Evolutionary conservation across 1,140 invertebrate genomes (phyloP).

Genomic region (Acromyrmex heyeri): DNA sequence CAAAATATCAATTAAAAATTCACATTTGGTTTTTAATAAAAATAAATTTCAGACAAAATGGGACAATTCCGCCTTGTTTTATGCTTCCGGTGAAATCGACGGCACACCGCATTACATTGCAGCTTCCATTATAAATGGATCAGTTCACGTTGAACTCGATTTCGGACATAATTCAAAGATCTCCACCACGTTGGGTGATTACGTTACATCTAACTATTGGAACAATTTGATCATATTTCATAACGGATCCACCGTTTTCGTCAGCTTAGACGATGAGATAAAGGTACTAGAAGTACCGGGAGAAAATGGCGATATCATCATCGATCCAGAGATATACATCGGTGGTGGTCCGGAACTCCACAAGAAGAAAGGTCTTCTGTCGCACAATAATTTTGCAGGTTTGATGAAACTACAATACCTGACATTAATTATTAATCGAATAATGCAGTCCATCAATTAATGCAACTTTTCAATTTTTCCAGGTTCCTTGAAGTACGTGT

Average conservation of each 20-base stretch:
- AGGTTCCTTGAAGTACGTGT: constrained; percentile 96
- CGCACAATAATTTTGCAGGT: constrained; percentile 91
- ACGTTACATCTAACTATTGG: constrained; percentile 92
- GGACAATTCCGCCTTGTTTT: constrained; percentile 95
- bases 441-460: neutral
- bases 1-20: neutral
- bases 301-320: constrained; percentile 92
- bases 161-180: constrained; percentile 92
- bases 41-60: constrained; percentile 89
- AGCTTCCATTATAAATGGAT: constrained; percentile 92
- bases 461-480: constrained; percentile 67
- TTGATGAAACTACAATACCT: neutral
- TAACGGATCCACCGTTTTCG: constrained; percentile 90
- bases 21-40: neutral
- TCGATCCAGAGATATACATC: constrained; percentile 97
- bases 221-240: constrained; percentile 96
- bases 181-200: constrained; percentile 89
- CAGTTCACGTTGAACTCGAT: constrained; percentile 93
- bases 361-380: constrained; percentile 91
- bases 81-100: constrained; percentile 94
- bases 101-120: constrained; percentile 93
- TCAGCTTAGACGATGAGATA: constrained; percentile 91
- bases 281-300: constrained; percentile 91
- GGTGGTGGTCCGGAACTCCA: constrained; percentile 93
- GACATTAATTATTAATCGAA: neutral